A percentile compares a stretch with the other conserved stretches of the same genome.
These are phyloP conservation scores for Tipula vernalis DNA, from an alignment of 2,888 invertebrate genomes.

Conservation along the genomic window DNA sequence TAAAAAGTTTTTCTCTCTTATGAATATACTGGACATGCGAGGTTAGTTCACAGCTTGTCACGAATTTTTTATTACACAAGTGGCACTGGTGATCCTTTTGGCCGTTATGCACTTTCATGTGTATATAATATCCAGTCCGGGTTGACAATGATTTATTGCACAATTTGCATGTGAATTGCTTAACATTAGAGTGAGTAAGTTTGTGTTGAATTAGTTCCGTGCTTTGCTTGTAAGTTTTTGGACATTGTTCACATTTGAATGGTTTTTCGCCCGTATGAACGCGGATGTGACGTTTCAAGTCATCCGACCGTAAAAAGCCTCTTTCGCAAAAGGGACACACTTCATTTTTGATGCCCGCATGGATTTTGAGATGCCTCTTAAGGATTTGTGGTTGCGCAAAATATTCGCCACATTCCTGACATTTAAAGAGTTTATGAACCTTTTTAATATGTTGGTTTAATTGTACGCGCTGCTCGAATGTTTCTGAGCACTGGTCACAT, in stretches of 20 bases:
- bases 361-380: conserved; percentile 31
- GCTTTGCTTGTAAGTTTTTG: background rate
- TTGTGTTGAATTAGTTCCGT: conserved; percentile 19
- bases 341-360: conserved; percentile 20
- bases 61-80: conserved; percentile 19
- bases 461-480: conserved; percentile 29
- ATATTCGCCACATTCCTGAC: conserved; percentile 32
- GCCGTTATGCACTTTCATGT: conserved; percentile 21
- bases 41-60: conserved; percentile 20
- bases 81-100: conserved; percentile 20
- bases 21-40: conserved; percentile 20
- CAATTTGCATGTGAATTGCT: conserved; percentile 19
- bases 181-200: conserved; percentile 19
- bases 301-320: conserved; percentile 21
- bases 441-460: conserved; percentile 22
- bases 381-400: conserved; percentile 36
- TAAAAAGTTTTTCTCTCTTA: conserved; percentile 18
- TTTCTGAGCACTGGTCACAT: conserved; percentile 32
- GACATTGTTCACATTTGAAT: background rate
- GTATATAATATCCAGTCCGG: conserved; percentile 21
- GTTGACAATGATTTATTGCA: conserved; percentile 21
- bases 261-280: conserved; percentile 22
- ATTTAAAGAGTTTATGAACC: conserved; percentile 18
- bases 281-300: conserved; percentile 22
- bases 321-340: conserved; percentile 21